Base-by-base conservation (phyloP, 2,797 vertebrate genomes). In the Heliangelus exortis region DNA sequence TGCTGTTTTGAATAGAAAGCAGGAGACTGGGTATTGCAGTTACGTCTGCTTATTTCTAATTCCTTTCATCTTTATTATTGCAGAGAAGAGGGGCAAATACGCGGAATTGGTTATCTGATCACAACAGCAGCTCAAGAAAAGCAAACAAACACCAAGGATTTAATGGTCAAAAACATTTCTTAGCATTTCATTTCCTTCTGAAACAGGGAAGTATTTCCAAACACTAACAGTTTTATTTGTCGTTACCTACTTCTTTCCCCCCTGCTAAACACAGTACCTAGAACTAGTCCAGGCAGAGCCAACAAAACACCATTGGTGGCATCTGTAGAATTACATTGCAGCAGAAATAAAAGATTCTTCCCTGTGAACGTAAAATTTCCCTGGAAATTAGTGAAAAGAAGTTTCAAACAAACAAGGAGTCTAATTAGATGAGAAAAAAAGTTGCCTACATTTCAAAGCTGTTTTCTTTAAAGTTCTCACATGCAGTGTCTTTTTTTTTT, bases 41-140 rank as follows among this genome's bases (percentile, higher is more conserved):
- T 36, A 6, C 1, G 4, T 9, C 33, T 18, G 48, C 55, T 50
- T 6, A 48, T n/a, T 91, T 66, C 58, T 41, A 61, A 43, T 26
- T 45, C 26, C 51, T 75, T 28, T 59, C 51, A 41, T 41, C 39
- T 6, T 45, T n/a, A 6, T 21, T 29, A 68, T 67, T 94, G 91
- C 93, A 73, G 73, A 88, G 87, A 95, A 96, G 88, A 88, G 3
- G 4, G 7, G 0, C 33, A 20, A 54, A 93, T 94, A 76, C 50
- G 0, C 11, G 4, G 89, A 95, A 95, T 26, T 91, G 15, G 72
- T 96, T 96, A 95, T 95, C 94, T 94, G 86, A 95, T 84, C 89
- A 67, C 78, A 69, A 85, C 72, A 91, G 65, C 67, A 87, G 89
- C 89, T 83, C 57, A 11, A 59, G 50, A 41, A 65, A 92, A 87